Evolutionary conservation across 2,888 invertebrate species (phyloP).

Genomic region (Leucophenga montana): DNA sequence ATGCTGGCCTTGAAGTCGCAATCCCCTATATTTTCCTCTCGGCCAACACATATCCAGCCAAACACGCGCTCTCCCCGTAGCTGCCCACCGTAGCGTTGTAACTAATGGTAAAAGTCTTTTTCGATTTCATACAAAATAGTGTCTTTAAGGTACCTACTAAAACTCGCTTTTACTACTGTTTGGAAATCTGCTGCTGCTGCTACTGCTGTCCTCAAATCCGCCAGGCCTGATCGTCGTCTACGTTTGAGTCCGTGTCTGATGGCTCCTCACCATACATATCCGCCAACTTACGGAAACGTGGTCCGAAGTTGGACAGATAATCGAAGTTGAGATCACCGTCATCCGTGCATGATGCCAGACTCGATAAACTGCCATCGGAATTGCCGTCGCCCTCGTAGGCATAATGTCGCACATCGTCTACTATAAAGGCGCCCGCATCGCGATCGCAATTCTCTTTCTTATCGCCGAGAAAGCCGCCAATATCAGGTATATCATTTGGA

Average conservation of each 20-base stretch:
- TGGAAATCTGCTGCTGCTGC: not conserved
- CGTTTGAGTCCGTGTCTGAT: constrained; percentile 86
- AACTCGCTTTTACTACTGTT: constrained; percentile 1
- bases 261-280: constrained; percentile 95
- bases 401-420: constrained; percentile 97
- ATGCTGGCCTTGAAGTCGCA: constrained; percentile 11
- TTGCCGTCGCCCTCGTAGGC: constrained; percentile 98
- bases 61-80: constrained; percentile 37
- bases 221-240: constrained; percentile 87
- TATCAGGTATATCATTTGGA: constrained; percentile 82
- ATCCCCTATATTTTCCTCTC: too few species aligned
- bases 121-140: constrained; percentile 33
- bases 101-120: constrained; percentile 63
- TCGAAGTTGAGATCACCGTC: constrained; percentile 95
- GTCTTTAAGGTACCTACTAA: too few species aligned
- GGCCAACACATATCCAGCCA: constrained; percentile 35
- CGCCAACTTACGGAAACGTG: constrained; percentile 93
- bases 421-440: constrained; percentile 92
- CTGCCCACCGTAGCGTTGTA: constrained; percentile 30
- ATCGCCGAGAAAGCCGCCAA: constrained; percentile 91
- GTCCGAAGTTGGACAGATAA: constrained; percentile 94
- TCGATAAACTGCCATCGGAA: constrained; percentile 92
- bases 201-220: constrained; percentile 73
- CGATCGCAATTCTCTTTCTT: constrained; percentile 92
- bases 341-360: constrained; percentile 92